Conservation (phyloP, 2,797 vertebrate genomes). For the Dallia pectoralis region DNA sequence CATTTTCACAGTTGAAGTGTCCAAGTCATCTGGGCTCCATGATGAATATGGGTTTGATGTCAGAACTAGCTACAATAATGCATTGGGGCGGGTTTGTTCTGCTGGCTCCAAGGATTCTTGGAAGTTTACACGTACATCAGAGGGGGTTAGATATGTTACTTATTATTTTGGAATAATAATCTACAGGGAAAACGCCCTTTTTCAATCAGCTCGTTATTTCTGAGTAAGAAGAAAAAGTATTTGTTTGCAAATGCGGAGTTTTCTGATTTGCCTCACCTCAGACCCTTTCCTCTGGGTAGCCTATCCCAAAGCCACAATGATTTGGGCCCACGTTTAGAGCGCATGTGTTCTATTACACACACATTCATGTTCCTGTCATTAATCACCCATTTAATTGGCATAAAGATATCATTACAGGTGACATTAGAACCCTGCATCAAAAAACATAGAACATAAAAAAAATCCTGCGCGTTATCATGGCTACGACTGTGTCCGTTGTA, state of each 20-base stretch:
- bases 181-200: constrained; percentile 52
- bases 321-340: no score
- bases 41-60: neutral
- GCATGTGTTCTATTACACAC: no score
- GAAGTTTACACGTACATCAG: neutral
- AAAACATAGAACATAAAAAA: no score
- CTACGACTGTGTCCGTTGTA: no score
- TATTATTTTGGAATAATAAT: constrained; percentile 72
- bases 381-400: no score
- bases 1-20: neutral
- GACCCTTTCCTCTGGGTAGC: no score
- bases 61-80: neutral
- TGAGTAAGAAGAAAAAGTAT: neutral
- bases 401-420: no score
- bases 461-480: no score
- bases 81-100: neutral
- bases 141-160: constrained; percentile 7
- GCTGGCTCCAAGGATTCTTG: neutral
- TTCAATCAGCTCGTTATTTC: constrained; percentile 61
- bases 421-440: no score
- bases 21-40: neutral
- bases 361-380: no score
- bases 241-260: no score
- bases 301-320: no score
- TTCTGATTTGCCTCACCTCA: neutral